These are phyloP conservation scores for Aproaerema taeniolella DNA, from an alignment of 2,888 invertebrate species.

Conservation along the genomic window DNA sequence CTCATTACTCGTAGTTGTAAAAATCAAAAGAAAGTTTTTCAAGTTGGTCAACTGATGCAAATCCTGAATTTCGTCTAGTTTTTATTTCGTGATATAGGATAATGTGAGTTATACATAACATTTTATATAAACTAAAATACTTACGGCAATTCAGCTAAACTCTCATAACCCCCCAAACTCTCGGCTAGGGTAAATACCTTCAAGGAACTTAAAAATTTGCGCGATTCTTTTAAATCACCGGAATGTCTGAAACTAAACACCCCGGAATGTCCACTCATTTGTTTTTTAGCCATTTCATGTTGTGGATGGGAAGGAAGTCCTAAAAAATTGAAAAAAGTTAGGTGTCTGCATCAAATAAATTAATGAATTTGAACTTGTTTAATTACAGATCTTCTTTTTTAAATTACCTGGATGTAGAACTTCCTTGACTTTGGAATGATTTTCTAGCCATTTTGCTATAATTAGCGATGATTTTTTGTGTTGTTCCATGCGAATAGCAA, in stretches of 20 bases:
- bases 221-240: constrained; percentile 84
- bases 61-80: no score
- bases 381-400: background rate
- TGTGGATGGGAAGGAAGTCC: constrained; percentile 92
- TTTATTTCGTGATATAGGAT: no score
- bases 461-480: constrained; percentile 87
- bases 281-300: constrained; percentile 85
- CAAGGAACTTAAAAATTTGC: constrained; percentile 83
- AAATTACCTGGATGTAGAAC: constrained; percentile 90
- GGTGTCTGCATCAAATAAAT: no score
- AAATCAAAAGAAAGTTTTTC: no score
- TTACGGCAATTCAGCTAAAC: constrained; percentile 95
- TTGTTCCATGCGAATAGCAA: constrained; percentile 93
- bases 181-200: constrained; percentile 93
- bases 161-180: constrained; percentile 97
- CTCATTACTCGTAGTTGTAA: no score
- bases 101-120: no score
- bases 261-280: constrained; percentile 93
- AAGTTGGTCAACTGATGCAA: no score
- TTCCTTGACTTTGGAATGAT: constrained; percentile 86
- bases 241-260: constrained; percentile 93
- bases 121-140: no score
- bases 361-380: background rate
- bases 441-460: constrained; percentile 89
- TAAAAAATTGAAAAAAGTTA: constrained; percentile 35